Evolutionary conservation across 2,797 vertebrate genomes (phyloP).

Genomic region (Trachurus trachurus): DNA sequence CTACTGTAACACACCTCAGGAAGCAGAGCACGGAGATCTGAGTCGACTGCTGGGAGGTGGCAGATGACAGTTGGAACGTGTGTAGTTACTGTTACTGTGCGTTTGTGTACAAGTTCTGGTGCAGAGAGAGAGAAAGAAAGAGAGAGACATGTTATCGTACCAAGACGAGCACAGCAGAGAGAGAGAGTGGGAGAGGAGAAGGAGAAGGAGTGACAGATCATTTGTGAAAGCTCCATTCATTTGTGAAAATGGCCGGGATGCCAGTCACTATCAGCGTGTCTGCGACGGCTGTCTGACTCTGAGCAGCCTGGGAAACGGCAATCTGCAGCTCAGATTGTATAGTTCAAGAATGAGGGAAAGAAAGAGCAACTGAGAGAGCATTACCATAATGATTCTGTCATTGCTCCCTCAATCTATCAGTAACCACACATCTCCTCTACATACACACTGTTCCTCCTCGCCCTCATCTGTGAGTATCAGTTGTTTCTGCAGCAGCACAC

Average conservation of each 20-base stretch:
- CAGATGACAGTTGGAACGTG: slow-evolving; percentile 52
- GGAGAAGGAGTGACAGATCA: slow-evolving; percentile 45
- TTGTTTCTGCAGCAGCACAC: slow-evolving; percentile 4
- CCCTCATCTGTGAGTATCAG: slow-evolving; percentile 20
- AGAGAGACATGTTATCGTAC: slow-evolving; percentile 6
- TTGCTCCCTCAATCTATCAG: slow-evolving; percentile 31
- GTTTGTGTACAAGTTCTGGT: slow-evolving; percentile 11
- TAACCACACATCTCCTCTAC: neutral
- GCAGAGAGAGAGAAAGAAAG: slow-evolving; percentile 1
- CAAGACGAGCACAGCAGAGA: slow-evolving; percentile 18
- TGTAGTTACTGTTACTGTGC: slow-evolving; percentile 12
- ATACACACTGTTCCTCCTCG: neutral
- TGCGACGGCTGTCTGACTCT: slow-evolving; percentile 21
- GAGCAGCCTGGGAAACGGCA: slow-evolving; percentile 40
- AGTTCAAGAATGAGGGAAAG: slow-evolving; percentile 40
- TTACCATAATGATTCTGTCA: slow-evolving; percentile 41
- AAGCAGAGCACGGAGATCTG: slow-evolving; percentile 38
- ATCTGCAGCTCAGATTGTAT: slow-evolving; percentile 31
- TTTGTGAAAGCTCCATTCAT: slow-evolving; percentile 70
- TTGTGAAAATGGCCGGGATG: slow-evolving; percentile 64
- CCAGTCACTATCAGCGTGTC: slow-evolving; percentile 61
- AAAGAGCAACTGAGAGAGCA: slow-evolving; percentile 31
- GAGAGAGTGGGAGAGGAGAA: slow-evolving; percentile 21
- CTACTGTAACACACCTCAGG: slow-evolving; percentile 44
- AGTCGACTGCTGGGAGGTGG: slow-evolving; percentile 52